These are phyloP conservation scores for Spheniscus humboldti DNA, from an alignment of 2,797 vertebrate species.

Conservation along the genomic window DNA sequence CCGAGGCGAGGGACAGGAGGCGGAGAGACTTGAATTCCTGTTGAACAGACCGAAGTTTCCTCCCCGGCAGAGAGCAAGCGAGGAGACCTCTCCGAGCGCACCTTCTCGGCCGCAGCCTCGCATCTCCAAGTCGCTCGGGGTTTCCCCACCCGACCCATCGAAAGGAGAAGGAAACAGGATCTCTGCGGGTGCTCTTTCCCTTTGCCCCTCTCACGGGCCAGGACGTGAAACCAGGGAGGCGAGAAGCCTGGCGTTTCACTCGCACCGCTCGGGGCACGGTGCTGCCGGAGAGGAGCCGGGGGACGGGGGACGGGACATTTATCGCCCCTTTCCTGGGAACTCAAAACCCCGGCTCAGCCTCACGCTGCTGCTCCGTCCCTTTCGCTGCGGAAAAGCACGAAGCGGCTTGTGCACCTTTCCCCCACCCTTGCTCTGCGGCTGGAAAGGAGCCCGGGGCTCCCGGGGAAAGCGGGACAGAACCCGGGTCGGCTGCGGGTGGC, in stretches of 20 bases:
- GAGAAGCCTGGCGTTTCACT: not conserved
- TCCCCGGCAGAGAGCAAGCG: not conserved
- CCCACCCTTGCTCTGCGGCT: not conserved
- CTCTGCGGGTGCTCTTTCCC: not conserved
- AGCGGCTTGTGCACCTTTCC: fast-evolving
- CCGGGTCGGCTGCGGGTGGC: not conserved
- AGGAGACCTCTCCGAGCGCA: not conserved
- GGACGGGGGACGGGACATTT: no score
- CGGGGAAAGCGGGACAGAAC: not conserved
- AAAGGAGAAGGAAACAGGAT: not conserved
- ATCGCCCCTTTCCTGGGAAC: not conserved
- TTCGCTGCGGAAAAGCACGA: not conserved
- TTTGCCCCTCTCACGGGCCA: not conserved
- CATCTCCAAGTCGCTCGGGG: not conserved
- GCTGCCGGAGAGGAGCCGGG: not conserved
- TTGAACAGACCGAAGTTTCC: not conserved
- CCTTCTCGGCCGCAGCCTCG: not conserved
- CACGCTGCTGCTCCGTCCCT: not conserved
- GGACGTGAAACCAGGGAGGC: not conserved
- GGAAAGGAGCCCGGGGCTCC: not conserved
- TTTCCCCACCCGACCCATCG: not conserved
- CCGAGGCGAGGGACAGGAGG: not conserved
- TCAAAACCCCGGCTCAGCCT: not conserved
- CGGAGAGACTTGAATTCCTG: not conserved
- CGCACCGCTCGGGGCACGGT: not conserved